phyloP scores from a whole-genome alignment of 2,113 vertebrate genomes.

The Neoarius graeffei region DNA sequence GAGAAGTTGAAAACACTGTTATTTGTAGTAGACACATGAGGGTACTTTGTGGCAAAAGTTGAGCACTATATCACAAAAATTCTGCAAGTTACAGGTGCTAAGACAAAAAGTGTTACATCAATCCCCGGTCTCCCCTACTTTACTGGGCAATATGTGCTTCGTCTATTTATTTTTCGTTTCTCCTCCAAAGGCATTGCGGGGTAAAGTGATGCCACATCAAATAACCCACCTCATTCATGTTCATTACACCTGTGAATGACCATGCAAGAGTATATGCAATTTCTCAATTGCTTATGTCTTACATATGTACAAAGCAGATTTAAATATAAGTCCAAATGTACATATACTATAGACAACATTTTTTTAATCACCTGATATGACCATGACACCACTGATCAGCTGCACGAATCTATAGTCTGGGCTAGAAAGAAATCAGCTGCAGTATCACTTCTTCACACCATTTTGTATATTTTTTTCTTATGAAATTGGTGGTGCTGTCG shows the following conservation, averaged over 20 bases:
- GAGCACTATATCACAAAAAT: too few species aligned
- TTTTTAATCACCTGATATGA: neutral
- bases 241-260: neutral
- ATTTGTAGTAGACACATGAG: too few species aligned
- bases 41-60: too few species aligned
- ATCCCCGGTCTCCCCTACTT: neutral
- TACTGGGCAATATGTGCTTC: neutral
- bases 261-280: neutral
- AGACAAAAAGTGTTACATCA: too few species aligned
- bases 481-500: neutral
- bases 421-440: neutral
- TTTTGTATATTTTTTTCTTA: neutral
- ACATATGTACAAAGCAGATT: neutral
- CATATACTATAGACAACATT: neutral
- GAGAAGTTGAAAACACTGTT: too few species aligned
- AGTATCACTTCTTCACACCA: neutral
- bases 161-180: neutral
- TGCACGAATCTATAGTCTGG: neutral
- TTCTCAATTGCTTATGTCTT: neutral
- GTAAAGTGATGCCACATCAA: neutral
- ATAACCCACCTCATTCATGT: neutral
- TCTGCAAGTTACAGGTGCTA: too few species aligned
- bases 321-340: neutral
- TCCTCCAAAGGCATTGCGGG: neutral
- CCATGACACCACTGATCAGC: neutral